phyloP scores from a whole-genome alignment of 2,797 vertebrate genomes.

The Rhincodon typus region DNA sequence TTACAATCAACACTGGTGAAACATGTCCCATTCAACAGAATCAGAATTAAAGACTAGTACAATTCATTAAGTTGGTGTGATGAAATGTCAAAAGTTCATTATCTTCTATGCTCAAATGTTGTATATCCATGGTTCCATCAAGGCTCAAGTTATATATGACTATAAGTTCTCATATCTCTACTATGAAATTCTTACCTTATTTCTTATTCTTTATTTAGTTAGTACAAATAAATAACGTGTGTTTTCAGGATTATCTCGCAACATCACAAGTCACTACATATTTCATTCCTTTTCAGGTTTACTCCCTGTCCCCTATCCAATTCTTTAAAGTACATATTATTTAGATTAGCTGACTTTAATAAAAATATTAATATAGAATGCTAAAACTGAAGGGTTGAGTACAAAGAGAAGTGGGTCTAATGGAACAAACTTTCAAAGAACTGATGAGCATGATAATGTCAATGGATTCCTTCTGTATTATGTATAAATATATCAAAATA shows the following conservation, averaged over 20 bases:
- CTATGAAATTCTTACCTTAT: not conserved
- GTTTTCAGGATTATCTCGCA: not conserved
- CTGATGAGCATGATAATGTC: too few species aligned
- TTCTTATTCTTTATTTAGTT: not conserved
- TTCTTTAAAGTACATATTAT: not conserved
- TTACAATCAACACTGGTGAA: not conserved
- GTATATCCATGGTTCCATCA: not conserved
- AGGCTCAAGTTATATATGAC: not conserved
- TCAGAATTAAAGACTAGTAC: not conserved
- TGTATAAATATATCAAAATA: not conserved
- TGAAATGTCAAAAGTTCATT: not conserved
- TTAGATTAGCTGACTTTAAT: not conserved
- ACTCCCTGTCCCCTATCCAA: not conserved
- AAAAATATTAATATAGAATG: not conserved
- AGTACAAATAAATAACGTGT: not conserved
- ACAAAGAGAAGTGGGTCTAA: not conserved
- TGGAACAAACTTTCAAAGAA: not conserved
- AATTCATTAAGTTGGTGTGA: not conserved
- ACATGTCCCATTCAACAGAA: slow-evolving; percentile 17
- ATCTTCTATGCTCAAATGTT: not conserved
- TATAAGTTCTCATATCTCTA: not conserved
- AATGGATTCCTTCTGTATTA: not conserved
- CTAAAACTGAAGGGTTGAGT: not conserved
- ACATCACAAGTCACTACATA: not conserved
- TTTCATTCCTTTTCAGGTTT: not conserved